Base-by-base conservation (phyloP, 2,797 vertebrate species). In the Ctenosaura bakeri region DNA sequence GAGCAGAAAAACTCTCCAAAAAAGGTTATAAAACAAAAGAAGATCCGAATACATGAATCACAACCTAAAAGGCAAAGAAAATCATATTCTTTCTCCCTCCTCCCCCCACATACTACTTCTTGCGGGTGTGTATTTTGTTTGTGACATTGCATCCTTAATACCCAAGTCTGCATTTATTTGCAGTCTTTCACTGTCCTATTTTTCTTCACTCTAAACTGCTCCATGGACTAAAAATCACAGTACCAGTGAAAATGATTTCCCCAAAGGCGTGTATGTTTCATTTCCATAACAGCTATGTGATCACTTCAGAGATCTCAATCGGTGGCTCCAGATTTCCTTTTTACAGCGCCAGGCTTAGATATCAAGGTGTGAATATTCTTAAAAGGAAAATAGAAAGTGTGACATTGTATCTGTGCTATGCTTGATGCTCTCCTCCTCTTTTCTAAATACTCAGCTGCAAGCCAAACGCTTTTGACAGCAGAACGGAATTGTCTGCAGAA, bases 171-270 rank as follows among this genome's bases (percentile, higher is more conserved):
- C 0, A 85, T 80, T 62, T 79, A 35, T 69, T 90, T 88, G 6
- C 85, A 84, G 18, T n/a, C 1, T 54, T 85, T 69, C 50, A 12
- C 82, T 88, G 59, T 89, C 56, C n/a, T 77, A 50, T 83, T 89
- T 89, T 90, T 85, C 81, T 50, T 93, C 64, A 69, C 35, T 91
- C 90, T 79, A 88, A 52, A 46, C n/a, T 32, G 90, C 54, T 82
- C 74, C 54, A 18, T 18, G 6, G 71, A 82, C 29, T 89, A 42
- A 71, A 88, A 83, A 22, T 86, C 78, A 42, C 46, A 76, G 64
- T 35, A 32, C 22, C 56, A 76, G 88, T 10, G 54, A 92, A 93
- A 92, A 59, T 76, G 83, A 92, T 89, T 91, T 89, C 74, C 91
- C 69, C 50, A 92, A 62, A 71, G 42, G 38, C 83, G n/a, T 54